phyloP scores from a whole-genome alignment of 2,797 vertebrate genomes.

The Syngnathus acus region DNA sequence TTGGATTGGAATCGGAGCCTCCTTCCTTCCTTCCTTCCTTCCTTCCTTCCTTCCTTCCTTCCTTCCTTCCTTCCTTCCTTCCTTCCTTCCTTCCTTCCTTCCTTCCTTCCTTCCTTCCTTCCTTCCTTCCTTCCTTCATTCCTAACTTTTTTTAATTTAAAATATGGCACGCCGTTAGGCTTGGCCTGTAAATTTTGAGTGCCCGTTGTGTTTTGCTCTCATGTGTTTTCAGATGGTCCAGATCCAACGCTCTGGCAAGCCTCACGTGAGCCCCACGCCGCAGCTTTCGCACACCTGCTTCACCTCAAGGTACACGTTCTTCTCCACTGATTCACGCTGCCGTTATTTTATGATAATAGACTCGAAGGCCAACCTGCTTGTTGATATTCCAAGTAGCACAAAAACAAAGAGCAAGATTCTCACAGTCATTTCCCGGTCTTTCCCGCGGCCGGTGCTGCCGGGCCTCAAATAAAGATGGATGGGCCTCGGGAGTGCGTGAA shows the following conservation, averaged over 20 bases:
- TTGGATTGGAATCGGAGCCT: no score
- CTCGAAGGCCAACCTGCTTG: slow-evolving; percentile 4
- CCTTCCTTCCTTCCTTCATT: no score
- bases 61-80: not conserved
- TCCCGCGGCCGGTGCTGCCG: slow-evolving; percentile 32
- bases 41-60: not conserved
- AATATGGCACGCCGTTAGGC: no score
- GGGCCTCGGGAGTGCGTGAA: slow-evolving; percentile 32
- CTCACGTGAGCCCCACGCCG: not conserved
- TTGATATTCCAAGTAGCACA: slow-evolving; percentile 9
- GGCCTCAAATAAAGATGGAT: slow-evolving; percentile 58
- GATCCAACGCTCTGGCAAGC: not conserved
- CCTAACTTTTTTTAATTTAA: no score
- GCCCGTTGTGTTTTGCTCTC: no score
- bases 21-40: no score
- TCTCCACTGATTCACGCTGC: not conserved
- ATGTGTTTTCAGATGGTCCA: not conserved
- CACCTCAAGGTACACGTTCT: not conserved
- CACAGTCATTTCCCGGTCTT: slow-evolving; percentile 32
- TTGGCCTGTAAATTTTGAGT: no score
- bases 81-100: not conserved
- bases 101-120: no score
- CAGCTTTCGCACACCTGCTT: not conserved
- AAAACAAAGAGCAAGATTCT: slow-evolving; percentile 16
- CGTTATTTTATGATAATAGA: no score